Percentiles rank a stretch among this genome's conserved stretches.
Conservation (phyloP, 2,113 vertebrate genomes). For the Hyperopisus bebe region DNA sequence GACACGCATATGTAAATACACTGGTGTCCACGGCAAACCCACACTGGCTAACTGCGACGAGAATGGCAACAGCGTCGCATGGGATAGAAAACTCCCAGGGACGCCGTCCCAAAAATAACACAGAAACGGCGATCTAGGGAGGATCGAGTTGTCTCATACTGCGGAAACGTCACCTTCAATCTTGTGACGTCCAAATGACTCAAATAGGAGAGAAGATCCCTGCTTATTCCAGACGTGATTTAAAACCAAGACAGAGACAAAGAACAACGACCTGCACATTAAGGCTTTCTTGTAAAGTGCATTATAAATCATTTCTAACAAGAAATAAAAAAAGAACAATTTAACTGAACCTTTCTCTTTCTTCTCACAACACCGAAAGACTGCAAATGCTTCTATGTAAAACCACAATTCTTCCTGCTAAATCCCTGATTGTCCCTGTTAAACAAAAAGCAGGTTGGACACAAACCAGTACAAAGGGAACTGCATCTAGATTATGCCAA, state of each 20-base stretch:
- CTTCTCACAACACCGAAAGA: background rate
- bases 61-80: background rate
- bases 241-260: background rate
- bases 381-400: background rate
- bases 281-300: background rate
- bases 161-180: background rate
- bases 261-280: background rate
- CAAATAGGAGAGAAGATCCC: background rate
- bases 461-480: background rate
- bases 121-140: no score
- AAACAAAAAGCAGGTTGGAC: background rate
- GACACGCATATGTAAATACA: background rate
- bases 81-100: background rate
- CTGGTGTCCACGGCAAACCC: background rate
- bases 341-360: background rate
- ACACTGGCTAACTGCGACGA: background rate
- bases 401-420: background rate
- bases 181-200: background rate
- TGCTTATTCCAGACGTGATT: background rate
- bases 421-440: conserved; percentile 1
- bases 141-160: background rate
- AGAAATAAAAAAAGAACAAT: background rate
- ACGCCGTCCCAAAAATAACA: background rate
- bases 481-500: background rate
- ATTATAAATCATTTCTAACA: background rate